Evolutionary conservation across 35 echinoderm and acorn worm genomes (phyloP).

Genomic region (Lytechinus pictus): DNA sequence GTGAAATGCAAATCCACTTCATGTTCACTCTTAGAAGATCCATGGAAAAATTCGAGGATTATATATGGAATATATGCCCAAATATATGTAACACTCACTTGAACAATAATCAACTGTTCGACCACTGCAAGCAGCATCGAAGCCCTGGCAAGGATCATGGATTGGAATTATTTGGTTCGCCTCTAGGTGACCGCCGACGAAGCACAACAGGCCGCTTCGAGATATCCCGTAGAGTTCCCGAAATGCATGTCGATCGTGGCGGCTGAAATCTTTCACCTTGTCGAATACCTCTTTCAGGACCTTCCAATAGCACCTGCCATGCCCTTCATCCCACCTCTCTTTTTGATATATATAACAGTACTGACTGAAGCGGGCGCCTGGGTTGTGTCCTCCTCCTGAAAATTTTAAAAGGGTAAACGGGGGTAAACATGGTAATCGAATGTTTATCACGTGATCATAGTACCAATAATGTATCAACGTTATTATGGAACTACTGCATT

Average conservation of each 20-base stretch:
- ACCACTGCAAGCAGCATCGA: neutral
- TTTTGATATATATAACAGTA: neutral
- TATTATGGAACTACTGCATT: too few relatives aligned
- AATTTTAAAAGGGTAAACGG: neutral
- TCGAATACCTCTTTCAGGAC: neutral
- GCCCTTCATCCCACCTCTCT: neutral
- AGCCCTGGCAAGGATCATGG: neutral
- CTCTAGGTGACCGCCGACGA: neutral
- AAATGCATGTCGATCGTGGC: neutral
- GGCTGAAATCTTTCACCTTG: neutral
- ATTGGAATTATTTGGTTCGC: neutral
- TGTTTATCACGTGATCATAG: too few relatives aligned
- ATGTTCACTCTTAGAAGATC: too few relatives aligned
- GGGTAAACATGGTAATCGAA: too few relatives aligned
- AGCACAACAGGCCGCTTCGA: neutral
- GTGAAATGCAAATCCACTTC: too few relatives aligned
- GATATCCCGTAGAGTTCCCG: neutral
- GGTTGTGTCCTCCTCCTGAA: neutral
- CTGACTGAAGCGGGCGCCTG: neutral
- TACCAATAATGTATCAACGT: too few relatives aligned
- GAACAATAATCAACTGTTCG: neutral
- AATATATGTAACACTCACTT: too few relatives aligned
- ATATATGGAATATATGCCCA: neutral
- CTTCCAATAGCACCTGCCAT: neutral
- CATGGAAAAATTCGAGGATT: too few relatives aligned